Evolutionary conservation across 1,140 invertebrate genomes (phyloP), one percentile per base, ranked within the genome.

Genomic region (Melitaea cinxia): DNA sequence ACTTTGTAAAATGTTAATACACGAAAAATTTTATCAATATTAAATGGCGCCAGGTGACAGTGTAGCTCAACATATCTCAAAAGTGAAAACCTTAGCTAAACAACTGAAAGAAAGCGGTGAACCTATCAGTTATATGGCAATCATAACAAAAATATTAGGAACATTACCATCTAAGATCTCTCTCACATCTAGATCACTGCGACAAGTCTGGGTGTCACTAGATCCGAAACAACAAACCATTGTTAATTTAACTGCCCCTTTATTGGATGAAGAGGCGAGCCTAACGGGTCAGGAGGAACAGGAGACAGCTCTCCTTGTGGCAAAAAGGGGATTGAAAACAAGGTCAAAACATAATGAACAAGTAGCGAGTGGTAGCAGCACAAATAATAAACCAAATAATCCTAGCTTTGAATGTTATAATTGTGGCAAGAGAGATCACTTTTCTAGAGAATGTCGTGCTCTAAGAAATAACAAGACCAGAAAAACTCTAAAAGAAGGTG

Each of bases 61-160:
- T n/a, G n/a, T n/a, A n/a, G n/a, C n/a, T n/a, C n/a, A n/a, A n/a
- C n/a, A n/a, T n/a, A n/a, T n/a, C n/a, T n/a, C 30, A 6, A 35
- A 35, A 35, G 30, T 6, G 30, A 78, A 88, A 69, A 75, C 49
- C 17, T 49, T 86, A 7, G 80, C 80, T 12, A 76, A 83, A 68
- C 70, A 80, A 55, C 33, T 88, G n/a, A 78, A 71, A 65, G 80
- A 89, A 54, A 60, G 50, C 30, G 77, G 73, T 9, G 84, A 86
- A 59, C 63, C 9, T 10, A 47, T 88, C 0, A 88, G 80, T 70
- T 77, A 85, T 14, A 78, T 65, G 9, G 83, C 78, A 1, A 39
- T 88, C 0, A 85, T 85, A 37, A 83, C 83, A 47, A 85, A 90
- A 65, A 80, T 83, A 45, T 33, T 82, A n/a, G 64, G 72, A 42